Percentiles rank a stretch among this genome's conserved stretches.
Evolutionary conservation across 2,797 vertebrate genomes (phyloP).

Genomic region (Capromys pilorides): DNA sequence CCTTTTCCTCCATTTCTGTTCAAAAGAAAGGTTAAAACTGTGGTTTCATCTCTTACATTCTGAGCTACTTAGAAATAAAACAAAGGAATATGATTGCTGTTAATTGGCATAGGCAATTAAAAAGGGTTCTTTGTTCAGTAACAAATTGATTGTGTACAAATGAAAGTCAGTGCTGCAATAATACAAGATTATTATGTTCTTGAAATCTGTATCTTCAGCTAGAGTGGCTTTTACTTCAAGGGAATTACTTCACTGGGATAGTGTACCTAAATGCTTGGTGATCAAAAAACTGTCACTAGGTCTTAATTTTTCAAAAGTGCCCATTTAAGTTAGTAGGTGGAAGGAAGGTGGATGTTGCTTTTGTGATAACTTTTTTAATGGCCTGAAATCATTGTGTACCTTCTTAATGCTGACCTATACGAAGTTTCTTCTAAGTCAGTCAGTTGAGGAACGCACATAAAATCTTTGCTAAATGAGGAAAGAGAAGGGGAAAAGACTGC

Average conservation of each 20-base stretch:
- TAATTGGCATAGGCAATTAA: slow-evolving; percentile 76
- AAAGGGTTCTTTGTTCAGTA: slow-evolving; percentile 75
- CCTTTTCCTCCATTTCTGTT: slow-evolving; percentile 3
- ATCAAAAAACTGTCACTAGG: slow-evolving; percentile 24
- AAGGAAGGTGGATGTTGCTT: not conserved
- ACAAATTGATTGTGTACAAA: slow-evolving; percentile 78
- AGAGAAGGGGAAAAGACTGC: not conserved
- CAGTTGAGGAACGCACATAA: slow-evolving; percentile 50
- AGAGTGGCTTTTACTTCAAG: slow-evolving; percentile 44
- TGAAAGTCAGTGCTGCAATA: slow-evolving; percentile 71
- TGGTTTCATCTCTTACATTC: slow-evolving; percentile 29
- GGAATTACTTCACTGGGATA: slow-evolving; percentile 21
- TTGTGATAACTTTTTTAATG: slow-evolving; percentile 52
- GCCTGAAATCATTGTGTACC: slow-evolving; percentile 39
- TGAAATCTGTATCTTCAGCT: slow-evolving; percentile 52
- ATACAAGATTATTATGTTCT: slow-evolving; percentile 72
- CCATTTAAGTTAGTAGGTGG: not conserved
- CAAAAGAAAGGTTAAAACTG: slow-evolving; percentile 59
- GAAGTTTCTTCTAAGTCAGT: slow-evolving; percentile 12
- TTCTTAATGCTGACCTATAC: not conserved
- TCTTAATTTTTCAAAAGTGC: slow-evolving; percentile 48
- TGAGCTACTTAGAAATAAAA: slow-evolving; percentile 54
- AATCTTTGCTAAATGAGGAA: slow-evolving; percentile 13
- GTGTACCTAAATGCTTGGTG: not conserved
- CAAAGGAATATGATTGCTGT: slow-evolving; percentile 71